Percentiles rank a stretch among this genome's conserved stretches.
Evolutionary conservation across 2,113 vertebrate genomes (phyloP).

Genomic region (Tetraodon nigroviridis): DNA sequence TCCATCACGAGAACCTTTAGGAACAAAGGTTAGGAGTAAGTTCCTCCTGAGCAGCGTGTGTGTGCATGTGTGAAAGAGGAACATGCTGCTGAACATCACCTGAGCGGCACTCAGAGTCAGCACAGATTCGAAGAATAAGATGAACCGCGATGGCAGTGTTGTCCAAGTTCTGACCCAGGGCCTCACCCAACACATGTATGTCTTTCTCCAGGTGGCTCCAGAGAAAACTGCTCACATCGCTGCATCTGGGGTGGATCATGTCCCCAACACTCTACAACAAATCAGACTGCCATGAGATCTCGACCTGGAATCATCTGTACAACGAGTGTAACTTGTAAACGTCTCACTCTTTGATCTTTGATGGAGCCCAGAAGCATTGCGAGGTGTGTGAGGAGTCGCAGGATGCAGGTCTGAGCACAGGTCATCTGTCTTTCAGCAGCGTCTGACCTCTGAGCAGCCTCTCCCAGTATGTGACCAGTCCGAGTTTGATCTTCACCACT

Average conservation of each 20-base stretch:
- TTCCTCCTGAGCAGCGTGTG: not conserved
- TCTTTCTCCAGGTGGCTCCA: slow-evolving; percentile 69
- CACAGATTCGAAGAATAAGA: slow-evolving; percentile 52
- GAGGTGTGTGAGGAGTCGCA: slow-evolving; percentile 68
- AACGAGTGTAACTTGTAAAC: not conserved
- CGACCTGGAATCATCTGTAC: not conserved
- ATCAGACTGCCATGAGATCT: not conserved
- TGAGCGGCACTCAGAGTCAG: slow-evolving; percentile 8
- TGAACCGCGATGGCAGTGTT: slow-evolving; percentile 59
- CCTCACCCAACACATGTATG: slow-evolving; percentile 49
- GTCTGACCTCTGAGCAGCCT: slow-evolving; percentile 47
- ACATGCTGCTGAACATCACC: slow-evolving; percentile 22
- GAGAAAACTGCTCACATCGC: slow-evolving; percentile 53
- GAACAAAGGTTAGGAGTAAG: not conserved
- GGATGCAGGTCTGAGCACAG: slow-evolving; percentile 50
- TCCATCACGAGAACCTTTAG: slow-evolving; percentile 19
- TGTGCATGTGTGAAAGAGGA: not conserved
- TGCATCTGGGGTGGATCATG: slow-evolving; percentile 54
- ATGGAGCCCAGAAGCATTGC: slow-evolving; percentile 67
- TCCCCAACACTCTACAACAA: slow-evolving; percentile 45
- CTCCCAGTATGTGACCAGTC: slow-evolving; percentile 65
- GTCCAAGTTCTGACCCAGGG: slow-evolving; percentile 67
- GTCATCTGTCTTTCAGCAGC: slow-evolving; percentile 65
- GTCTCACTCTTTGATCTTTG: slow-evolving; percentile 45
- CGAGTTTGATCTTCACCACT: slow-evolving; percentile 42